Evolutionary conservation across 2,113 vertebrate species (phyloP).

Genomic region (Rana temporaria): DNA sequence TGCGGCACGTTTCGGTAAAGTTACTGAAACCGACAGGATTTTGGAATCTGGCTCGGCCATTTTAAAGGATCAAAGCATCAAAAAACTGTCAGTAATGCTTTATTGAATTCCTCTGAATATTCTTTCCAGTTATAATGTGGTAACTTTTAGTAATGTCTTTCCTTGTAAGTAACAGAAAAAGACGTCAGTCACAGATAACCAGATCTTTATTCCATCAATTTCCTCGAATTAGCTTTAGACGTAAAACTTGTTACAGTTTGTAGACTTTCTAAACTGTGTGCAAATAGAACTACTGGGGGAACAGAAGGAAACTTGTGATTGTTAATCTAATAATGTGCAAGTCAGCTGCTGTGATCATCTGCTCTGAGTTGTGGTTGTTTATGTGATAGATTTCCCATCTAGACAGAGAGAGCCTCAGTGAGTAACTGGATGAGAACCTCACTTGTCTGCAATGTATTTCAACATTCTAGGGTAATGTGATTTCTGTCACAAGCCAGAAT

Average conservation of each 20-base stretch:
- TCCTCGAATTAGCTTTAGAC: neutral
- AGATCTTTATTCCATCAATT: neutral
- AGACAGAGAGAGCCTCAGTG: neutral
- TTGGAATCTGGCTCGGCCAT: too few species aligned
- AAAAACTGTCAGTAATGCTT: too few species aligned
- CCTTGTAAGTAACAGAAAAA: neutral
- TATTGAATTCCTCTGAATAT: too few species aligned
- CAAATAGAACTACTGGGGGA: neutral
- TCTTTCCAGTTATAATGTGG: neutral
- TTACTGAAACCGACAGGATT: too few species aligned
- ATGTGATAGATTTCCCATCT: neutral
- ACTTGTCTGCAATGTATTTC: neutral
- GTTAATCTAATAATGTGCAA: neutral
- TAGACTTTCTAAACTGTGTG: neutral
- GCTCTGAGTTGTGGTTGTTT: neutral
- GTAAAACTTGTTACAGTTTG: neutral
- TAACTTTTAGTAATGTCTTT: neutral
- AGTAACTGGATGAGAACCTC: neutral
- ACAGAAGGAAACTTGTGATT: conserved; percentile 9
- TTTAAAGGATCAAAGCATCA: too few species aligned
- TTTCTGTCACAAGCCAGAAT: neutral
- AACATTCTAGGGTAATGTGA: neutral
- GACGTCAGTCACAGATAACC: neutral
- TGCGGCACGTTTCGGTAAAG: too few species aligned
- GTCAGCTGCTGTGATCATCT: conserved; percentile 40